phyloP scores from a whole-genome alignment of 2,888 invertebrate species.

The Schizotus pectinicornis region DNA sequence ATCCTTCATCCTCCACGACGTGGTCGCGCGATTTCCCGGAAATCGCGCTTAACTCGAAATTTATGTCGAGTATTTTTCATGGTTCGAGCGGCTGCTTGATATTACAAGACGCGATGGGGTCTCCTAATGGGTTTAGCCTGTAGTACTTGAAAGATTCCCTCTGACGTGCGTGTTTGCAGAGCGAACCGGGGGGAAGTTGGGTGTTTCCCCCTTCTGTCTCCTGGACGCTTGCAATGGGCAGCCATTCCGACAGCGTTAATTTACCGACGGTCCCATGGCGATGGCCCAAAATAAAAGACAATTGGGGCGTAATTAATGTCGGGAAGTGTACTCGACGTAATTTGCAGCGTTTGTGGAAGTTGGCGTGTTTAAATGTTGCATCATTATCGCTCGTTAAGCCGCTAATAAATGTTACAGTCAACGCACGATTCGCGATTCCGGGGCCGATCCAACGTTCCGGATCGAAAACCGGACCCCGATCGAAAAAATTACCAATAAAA shows the following conservation, averaged over 20 bases:
- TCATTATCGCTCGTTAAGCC: no score
- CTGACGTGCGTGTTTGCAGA: conserved; percentile 44
- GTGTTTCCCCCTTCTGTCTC: no score
- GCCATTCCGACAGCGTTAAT: no score
- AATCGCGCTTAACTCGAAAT: conserved; percentile 48
- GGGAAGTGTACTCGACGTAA: conserved; percentile 18
- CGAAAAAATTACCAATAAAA: no score
- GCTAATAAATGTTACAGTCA: no score
- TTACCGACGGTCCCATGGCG: conserved; percentile 18
- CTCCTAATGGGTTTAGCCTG: conserved; percentile 54
- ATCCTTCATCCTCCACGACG: no score
- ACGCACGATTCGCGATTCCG: no score
- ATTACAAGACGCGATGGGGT: conserved; percentile 52
- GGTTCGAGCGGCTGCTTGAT: conserved; percentile 51
- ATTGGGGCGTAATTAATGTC: conserved; percentile 23
- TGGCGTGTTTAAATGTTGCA: no score
- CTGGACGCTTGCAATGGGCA: no score
- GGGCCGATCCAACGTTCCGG: no score
- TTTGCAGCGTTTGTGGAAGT: conserved; percentile 9
- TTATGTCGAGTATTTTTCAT: conserved; percentile 53
- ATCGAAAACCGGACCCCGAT: no score
- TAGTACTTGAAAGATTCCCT: conserved; percentile 51
- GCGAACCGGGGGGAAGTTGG: conserved; percentile 26
- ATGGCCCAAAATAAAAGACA: conserved; percentile 24
- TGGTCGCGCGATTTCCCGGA: no score